Percentiles rank a stretch among this genome's conserved stretches.
phyloP scores from a whole-genome alignment of 2,113 vertebrate genomes.

The Rhinogobius similis region DNA sequence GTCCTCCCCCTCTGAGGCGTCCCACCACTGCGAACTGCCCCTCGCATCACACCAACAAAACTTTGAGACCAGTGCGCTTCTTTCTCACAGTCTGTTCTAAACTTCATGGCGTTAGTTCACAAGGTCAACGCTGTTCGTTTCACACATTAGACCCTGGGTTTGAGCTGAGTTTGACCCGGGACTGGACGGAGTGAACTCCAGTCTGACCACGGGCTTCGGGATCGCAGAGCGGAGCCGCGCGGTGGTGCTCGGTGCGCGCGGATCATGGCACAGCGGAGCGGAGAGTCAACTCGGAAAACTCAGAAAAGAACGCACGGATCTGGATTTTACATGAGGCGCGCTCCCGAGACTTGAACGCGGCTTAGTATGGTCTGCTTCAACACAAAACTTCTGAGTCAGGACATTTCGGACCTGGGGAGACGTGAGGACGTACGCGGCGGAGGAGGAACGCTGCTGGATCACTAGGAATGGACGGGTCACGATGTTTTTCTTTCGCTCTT shows the following conservation, averaged over 20 bases:
- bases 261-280: background rate
- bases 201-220: background rate
- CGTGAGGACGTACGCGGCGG: background rate
- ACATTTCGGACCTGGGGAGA: background rate
- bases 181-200: background rate
- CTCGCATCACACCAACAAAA: slow-evolving; percentile 7
- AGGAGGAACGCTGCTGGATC: background rate
- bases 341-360: background rate
- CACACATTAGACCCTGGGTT: too few species aligned
- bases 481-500: background rate
- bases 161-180: background rate
- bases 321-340: slow-evolving; percentile 25
- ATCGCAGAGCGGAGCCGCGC: too few species aligned
- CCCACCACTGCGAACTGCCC: slow-evolving; percentile 61
- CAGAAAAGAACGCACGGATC: slow-evolving; percentile 67
- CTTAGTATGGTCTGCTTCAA: background rate
- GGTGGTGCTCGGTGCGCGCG: background rate
- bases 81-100: background rate
- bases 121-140: background rate
- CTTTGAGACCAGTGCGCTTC: background rate
- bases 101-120: background rate
- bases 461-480: too few species aligned
- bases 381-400: background rate
- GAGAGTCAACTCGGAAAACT: slow-evolving; percentile 52
- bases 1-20: slow-evolving; percentile 31